phyloP scores from a whole-genome alignment of 2,113 vertebrate genomes.

The Myocastor coypus region DNA sequence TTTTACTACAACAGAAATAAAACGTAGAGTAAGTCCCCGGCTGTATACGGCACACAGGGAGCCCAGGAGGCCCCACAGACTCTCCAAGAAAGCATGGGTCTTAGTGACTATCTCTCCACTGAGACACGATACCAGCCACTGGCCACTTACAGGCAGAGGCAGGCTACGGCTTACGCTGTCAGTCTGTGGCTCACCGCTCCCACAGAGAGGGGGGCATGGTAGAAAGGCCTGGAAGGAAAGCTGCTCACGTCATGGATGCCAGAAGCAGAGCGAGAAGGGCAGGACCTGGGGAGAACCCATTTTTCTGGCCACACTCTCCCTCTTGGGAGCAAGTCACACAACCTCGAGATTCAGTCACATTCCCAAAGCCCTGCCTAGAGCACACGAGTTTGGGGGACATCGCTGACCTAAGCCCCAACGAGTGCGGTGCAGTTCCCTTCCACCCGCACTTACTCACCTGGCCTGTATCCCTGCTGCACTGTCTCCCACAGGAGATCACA shows the following conservation, averaged over 20 bases:
- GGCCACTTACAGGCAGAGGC: not conserved
- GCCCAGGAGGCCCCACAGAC: not conserved
- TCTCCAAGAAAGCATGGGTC: not conserved
- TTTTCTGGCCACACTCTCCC: not conserved
- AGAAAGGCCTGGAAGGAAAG: not conserved
- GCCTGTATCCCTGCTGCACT: not conserved
- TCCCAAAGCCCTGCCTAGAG: not conserved
- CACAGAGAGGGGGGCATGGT: not conserved
- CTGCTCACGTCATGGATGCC: not conserved
- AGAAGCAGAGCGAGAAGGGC: not conserved
- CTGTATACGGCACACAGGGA: not conserved
- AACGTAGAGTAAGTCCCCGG: not conserved
- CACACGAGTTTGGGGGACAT: not conserved
- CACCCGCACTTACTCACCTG: not conserved
- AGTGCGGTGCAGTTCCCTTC: accelerated
- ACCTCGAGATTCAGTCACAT: not conserved
- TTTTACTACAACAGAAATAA: not conserved
- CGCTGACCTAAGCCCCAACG: not conserved
- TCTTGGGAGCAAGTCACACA: not conserved
- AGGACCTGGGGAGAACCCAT: not conserved
- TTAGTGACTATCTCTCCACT: not conserved
- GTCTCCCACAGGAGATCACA: not conserved
- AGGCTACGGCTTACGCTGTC: not conserved
- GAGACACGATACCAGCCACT: not conserved
- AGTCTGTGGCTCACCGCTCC: not conserved